A percentile compares a stretch with the other conserved stretches of the same genome.
Evolutionary conservation across 2,888 invertebrate genomes (phyloP).

Genomic region (Colletes collaris): DNA sequence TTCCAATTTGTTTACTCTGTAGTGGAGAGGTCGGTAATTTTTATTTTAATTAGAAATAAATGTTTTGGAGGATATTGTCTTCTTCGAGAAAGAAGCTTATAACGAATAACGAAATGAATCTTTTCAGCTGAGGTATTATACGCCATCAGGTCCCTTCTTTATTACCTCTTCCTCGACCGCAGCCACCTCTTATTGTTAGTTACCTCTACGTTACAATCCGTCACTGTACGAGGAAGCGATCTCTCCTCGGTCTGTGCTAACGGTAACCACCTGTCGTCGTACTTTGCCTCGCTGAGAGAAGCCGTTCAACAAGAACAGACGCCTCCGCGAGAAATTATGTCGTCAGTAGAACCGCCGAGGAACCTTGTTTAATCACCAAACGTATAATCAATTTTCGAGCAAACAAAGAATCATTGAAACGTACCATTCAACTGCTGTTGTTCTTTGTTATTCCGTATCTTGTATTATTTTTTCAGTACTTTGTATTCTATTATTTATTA

Average conservation of each 20-base stretch:
- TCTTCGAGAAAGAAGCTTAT: neutral
- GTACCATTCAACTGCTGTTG: neutral
- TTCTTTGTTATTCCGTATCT: too few species aligned
- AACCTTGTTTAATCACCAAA: slow-evolving; percentile 39
- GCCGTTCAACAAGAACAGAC: slow-evolving; percentile 26
- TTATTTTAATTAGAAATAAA: slow-evolving; percentile 20
- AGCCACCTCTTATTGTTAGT: slow-evolving; percentile 38
- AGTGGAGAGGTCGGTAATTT: slow-evolving; percentile 7
- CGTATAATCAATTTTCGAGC: slow-evolving; percentile 33
- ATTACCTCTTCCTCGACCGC: slow-evolving; percentile 35
- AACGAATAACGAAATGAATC: slow-evolving; percentile 48
- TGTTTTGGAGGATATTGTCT: slow-evolving; percentile 4
- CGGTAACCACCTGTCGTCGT: slow-evolving; percentile 64
- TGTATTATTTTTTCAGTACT: neutral
- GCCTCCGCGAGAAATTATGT: slow-evolving; percentile 39
- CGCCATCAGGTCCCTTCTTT: slow-evolving; percentile 34
- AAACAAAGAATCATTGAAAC: slow-evolving; percentile 4
- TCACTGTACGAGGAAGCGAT: slow-evolving; percentile 52
- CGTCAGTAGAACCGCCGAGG: slow-evolving; percentile 16
- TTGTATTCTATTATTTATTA: neutral
- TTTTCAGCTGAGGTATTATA: slow-evolving; percentile 25
- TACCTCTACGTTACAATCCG: slow-evolving; percentile 43
- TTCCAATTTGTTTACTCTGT: too few species aligned
- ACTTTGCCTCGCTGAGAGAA: slow-evolving; percentile 35
- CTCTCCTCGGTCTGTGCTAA: slow-evolving; percentile 52